Base-by-base conservation (phyloP, 2,797 vertebrate species). In the Epinephelus coioides region DNA sequence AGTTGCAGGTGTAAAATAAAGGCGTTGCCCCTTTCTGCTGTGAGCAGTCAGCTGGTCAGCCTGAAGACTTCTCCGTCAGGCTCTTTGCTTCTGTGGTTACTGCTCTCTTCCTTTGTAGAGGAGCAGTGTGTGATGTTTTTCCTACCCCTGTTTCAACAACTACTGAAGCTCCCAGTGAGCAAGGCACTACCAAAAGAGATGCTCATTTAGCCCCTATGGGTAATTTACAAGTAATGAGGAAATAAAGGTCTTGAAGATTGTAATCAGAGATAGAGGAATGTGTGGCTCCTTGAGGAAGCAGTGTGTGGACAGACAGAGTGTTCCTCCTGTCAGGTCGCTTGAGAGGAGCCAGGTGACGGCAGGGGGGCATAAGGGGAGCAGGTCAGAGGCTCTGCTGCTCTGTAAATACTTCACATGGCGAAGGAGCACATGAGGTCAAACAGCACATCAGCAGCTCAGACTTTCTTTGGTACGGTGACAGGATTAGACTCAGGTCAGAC, bases 271-370 rank as follows among this genome's bases (percentile, higher is more conserved):
- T 72, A 27, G 49, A 78, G 88, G 88, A 92, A 91, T 84, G 83
- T 74, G 87, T 63, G 78, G 38, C 56, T 85, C 69, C 27, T n/a
- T 75, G 75, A 89, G 80, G 78, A 74, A 61, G 57, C 76, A 51
- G 76, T 56, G 88, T 87, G 89, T 71, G 81, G 89, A 93, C 86
- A 87, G 89, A 91, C 69, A 21, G 12, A 81, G 56, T 21, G 71
- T 69, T 90, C 78, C 86, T 82, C 74, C 77, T 87, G 91, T 92
- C 90, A 89, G 76, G 69, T 62, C 12, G 49, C 80, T 80, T 91
- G 93, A 94, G 77, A 60, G 81, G 88, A 91, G 69, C 89, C 89
- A 91, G 93, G 90, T 93, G 91, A 88, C 50, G 46, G 77, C 68
- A 13, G 68, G 47, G 53, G 77, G 73, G 70, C 64, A 30, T 5